Base-by-base conservation (phyloP, 2,888 invertebrate species). In the Teleiodes luculella region DNA sequence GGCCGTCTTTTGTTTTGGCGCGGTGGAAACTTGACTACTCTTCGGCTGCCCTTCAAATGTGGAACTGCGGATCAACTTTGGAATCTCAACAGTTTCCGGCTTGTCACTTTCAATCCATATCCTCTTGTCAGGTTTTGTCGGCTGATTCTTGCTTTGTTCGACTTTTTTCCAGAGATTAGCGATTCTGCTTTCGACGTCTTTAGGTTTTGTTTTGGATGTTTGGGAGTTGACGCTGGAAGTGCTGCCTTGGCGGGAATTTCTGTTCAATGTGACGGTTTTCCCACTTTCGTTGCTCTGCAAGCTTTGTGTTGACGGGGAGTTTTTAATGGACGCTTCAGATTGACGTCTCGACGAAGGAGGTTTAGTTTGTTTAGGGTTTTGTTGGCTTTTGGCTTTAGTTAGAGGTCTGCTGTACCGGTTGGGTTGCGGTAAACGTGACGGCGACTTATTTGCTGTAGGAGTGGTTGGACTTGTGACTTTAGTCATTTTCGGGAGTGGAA, bases 121-220 rank as follows among this genome's bases (percentile, higher is more conserved):
- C 58, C 91, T 84, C 45, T 88, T 91, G 55, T 93, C 93, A 7
- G 91, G 90, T 66, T 91, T 92, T 2, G 86, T 79, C 45, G 83
- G 90, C 60, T 91, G 90, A 55, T 90, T 92, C 62, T 93, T 94
- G 36, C 85, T 92, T 55, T 94, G 93, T 66, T 95, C 94, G 0
- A 94, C 94, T 72, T 92, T 94, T 68, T 94, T 95, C 95, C 95
- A 96, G 13, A 96, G 78, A 67, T 92, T 94, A 0, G 95, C 94
- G 52, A 96, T 95, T 76, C 94, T 95, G 75, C 95, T 95, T 10
- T 94, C 93, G 0, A 94, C 92, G 60, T 94, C 93, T 78, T 93
- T 93, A 13, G 89, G 76, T 46, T 80, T 76, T 0, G 85, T 79
- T 62, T 87, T 91, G 0, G 91, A 85, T 13, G 91, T 89, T 11